Conservation (phyloP, 2,888 invertebrate species). For the Brassicogethes aeneus region DNA sequence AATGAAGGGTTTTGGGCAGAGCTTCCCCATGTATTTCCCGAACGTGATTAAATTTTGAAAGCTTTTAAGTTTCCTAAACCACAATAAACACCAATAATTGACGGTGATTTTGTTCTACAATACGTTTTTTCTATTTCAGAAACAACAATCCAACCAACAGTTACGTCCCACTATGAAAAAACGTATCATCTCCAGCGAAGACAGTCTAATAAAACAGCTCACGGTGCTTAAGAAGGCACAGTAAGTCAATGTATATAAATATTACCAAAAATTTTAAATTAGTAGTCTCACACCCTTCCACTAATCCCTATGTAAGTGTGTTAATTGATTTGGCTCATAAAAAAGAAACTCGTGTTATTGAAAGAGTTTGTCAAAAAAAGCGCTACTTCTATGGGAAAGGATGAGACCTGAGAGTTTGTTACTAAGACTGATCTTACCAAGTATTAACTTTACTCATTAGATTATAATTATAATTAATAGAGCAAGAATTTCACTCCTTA, state of each 20-base stretch:
- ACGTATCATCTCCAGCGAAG: slow-evolving; percentile 54
- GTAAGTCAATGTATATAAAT: slow-evolving; percentile 36
- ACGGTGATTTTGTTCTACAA: not conserved
- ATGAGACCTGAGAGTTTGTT: not conserved
- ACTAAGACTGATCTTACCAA: not conserved
- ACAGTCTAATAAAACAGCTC: slow-evolving; percentile 54
- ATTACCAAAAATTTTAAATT: too few species aligned
- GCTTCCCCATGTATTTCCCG: too few species aligned
- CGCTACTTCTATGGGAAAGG: not conserved
- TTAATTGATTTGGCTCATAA: too few species aligned
- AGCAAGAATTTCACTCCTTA: too few species aligned
- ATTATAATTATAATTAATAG: too few species aligned
- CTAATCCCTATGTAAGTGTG: too few species aligned
- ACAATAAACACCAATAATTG: not conserved
- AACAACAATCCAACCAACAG: slow-evolving; percentile 25
- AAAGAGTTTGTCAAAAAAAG: too few species aligned
- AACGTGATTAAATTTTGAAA: too few species aligned
- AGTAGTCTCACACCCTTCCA: too few species aligned
- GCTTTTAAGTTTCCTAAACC: too few species aligned
- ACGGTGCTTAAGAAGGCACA: slow-evolving; percentile 55
- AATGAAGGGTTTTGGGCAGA: not conserved
- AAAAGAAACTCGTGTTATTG: too few species aligned
- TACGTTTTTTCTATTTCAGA: slow-evolving; percentile 26
- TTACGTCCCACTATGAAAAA: slow-evolving; percentile 48
- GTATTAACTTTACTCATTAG: not conserved